Evolutionary conservation across 37 sponge, comb jelly and placozoan species (phyloP), one percentile per base, ranked within the genome.

Genomic region (Halichondria panicea): DNA sequence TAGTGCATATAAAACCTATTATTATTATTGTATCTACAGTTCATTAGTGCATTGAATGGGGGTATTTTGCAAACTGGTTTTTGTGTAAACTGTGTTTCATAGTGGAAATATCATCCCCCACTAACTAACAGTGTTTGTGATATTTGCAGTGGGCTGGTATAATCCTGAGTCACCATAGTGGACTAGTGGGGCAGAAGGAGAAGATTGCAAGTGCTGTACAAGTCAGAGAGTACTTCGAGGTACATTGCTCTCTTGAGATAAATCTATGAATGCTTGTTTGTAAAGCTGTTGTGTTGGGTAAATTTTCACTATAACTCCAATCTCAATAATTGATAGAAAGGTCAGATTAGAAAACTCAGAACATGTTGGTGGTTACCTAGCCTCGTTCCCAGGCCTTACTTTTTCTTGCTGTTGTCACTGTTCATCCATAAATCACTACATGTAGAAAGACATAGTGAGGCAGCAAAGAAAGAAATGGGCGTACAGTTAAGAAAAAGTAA

Each of bases 191-290:
- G 0, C 53, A 13, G 27, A 89, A 85, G 52, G 42, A 21, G 0
- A 89, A 85, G 76, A 86, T 93, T 3, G 61, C 82, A 57, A 78
- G 74, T 33, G 76, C 94, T 18, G 81, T 76, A 71, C 54, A 39
- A 39, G 74, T 93, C 50, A 71, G 84, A 38, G 83, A 93, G 37
- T 78, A 93, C 60, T 89, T 93, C 45, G 48, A 63, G 54, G 94
- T 88, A 36, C 27, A 43, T 22, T 34, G 12, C 31, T 35, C 24
- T 3, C 28, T 35, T 28, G 53, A 3, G 50, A 7, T 27, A 70
- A 13, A 1, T 2, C 0, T 44, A 24, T 45, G 27, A 15, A 50
- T 15, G 13, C 11, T n/a, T 27, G 1, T 19, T 0, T 40, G 39
- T 13, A 25, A 11, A 36, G 7, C 42, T 1, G 25, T 13, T 66